Evolutionary conservation across 2,113 vertebrate genomes (phyloP).

Genomic region (Hipposideros armiger): DNA sequence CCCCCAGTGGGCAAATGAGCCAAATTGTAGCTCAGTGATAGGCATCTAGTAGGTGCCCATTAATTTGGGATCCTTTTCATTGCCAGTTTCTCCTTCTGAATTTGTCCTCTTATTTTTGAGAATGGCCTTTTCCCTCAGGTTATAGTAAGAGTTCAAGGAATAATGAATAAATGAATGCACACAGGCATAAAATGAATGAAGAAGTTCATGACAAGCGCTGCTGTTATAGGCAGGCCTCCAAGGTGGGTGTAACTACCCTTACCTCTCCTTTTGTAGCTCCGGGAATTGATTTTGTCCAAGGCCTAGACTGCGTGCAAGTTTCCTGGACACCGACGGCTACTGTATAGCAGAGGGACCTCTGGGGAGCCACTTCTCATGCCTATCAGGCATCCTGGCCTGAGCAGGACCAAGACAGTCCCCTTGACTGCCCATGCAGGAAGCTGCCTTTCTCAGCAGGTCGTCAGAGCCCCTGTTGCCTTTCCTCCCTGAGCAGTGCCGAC

Average conservation of each 20-base stretch:
- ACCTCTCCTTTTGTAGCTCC: no score
- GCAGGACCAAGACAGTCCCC: neutral
- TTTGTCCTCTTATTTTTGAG: neutral
- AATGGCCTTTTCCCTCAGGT: neutral
- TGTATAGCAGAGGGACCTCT: neutral
- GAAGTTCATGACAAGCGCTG: no score
- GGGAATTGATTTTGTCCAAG: neutral
- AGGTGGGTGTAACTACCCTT: neutral
- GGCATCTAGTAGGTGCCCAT: neutral
- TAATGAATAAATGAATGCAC: neutral
- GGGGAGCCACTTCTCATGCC: neutral
- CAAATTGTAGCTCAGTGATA: neutral
- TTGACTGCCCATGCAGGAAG: neutral
- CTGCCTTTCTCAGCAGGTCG: neutral
- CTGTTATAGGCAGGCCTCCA: neutral
- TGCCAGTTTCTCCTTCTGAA: neutral
- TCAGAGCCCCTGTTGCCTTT: slow-evolving; percentile 61
- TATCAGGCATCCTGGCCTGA: neutral
- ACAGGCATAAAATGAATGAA: neutral
- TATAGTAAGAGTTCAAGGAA: neutral
- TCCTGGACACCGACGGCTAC: neutral
- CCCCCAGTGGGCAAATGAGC: no score
- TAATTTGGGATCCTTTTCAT: neutral
- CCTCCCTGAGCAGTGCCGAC: slow-evolving; percentile 70
- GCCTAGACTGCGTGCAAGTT: neutral